These are phyloP conservation scores for Lapara coniferarum DNA, from an alignment of 2,888 invertebrate species.

Conservation along the genomic window DNA sequence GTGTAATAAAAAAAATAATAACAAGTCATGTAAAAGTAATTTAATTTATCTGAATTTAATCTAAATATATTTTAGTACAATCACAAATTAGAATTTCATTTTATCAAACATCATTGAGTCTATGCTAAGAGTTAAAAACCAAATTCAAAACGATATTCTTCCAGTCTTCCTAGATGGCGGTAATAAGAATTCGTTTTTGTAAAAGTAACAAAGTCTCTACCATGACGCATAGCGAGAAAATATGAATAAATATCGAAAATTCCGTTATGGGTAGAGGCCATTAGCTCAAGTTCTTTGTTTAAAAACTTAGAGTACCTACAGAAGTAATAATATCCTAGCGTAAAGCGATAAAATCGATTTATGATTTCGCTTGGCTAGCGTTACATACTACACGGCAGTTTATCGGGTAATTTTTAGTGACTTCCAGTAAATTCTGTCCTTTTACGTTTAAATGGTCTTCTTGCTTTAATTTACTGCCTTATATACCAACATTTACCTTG, in stretches of 20 bases:
- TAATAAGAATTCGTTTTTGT: neutral
- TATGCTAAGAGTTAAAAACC: neutral
- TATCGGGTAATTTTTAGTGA: neutral
- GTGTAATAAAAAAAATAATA: neutral
- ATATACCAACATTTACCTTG: no score
- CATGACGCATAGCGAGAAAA: neutral
- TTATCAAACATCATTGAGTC: no score
- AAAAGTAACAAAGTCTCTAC: neutral
- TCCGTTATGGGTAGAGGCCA: neutral
- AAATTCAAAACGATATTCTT: neutral
- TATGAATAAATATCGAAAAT: neutral
- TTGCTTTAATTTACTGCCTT: neutral
- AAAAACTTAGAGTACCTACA: slow-evolving; percentile 1
- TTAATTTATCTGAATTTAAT: neutral
- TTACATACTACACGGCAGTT: slow-evolving; percentile 1
- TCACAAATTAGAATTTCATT: no score
- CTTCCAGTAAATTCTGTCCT: neutral
- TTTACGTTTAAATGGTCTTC: neutral
- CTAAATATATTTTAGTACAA: neutral
- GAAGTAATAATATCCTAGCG: slow-evolving; percentile 1
- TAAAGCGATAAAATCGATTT: slow-evolving; percentile 12
- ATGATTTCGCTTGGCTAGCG: slow-evolving; percentile 1
- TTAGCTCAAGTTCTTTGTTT: neutral
- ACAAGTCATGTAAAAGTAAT: neutral
- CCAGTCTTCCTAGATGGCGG: slow-evolving; percentile 9